Evolutionary conservation across 23 tunicate genomes (phyloP).

Genomic region (Ciona savignyi): DNA sequence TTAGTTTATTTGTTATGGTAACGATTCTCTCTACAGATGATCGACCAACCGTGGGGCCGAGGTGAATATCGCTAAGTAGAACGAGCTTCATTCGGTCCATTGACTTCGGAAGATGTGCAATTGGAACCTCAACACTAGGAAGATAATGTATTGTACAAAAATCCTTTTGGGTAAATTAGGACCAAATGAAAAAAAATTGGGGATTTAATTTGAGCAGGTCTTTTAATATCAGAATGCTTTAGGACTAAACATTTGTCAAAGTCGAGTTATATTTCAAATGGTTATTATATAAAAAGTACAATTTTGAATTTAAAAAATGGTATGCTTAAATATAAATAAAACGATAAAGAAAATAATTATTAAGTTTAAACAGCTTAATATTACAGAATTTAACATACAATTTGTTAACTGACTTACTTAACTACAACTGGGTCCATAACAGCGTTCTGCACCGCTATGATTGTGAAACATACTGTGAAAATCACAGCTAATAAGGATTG

Average conservation of each 20-base stretch:
- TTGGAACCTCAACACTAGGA: constrained; percentile 53
- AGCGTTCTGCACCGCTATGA: constrained; percentile 5
- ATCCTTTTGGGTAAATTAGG: too few relatives aligned
- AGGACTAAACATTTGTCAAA: too few relatives aligned
- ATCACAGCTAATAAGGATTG: constrained; percentile 7
- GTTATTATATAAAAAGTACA: too few relatives aligned
- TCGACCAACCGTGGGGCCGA: constrained; percentile 86
- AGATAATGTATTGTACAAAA: not conserved
- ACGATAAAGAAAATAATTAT: too few relatives aligned
- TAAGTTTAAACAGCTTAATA: too few relatives aligned
- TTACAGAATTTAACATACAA: too few relatives aligned
- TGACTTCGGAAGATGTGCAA: constrained; percentile 46
- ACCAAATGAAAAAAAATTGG: too few relatives aligned
- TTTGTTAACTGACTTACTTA: constrained; percentile 10
- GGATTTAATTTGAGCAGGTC: too few relatives aligned
- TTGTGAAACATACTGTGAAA: not conserved
- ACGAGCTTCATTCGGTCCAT: constrained; percentile 51
- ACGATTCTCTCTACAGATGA: constrained; percentile 33
- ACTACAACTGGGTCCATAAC: constrained; percentile 15
- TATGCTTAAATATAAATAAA: too few relatives aligned
- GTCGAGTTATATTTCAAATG: too few relatives aligned
- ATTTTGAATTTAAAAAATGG: too few relatives aligned
- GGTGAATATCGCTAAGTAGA: constrained; percentile 69
- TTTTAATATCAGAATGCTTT: too few relatives aligned
- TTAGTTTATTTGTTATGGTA: constrained; percentile 39